Evolutionary conservation across 2,113 vertebrate species (phyloP), one percentile per base, ranked within the genome.

Genomic region (Leptosomus discolor): DNA sequence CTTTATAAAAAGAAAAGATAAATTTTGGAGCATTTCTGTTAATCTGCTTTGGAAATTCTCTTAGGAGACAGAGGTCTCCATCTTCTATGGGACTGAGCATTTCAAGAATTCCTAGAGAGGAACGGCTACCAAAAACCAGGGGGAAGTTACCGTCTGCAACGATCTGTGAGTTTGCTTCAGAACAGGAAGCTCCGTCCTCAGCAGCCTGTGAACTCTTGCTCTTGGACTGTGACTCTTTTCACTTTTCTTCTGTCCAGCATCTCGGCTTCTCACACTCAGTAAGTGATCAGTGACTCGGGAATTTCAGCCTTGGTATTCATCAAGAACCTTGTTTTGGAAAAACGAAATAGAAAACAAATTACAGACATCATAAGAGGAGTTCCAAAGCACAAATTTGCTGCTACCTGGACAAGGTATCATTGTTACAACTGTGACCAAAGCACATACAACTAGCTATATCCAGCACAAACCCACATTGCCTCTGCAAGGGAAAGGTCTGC

Each of bases 61-160:
- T 89, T 88, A 98, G 95, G 95, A 98, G 74, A 90, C 97, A 65
- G 85, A 97, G 26, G 73, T 97, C 37, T 95, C 89, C 53, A 56
- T 93, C 54, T 97, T 98, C 74, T 90, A 96, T 4, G 94, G 95
- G 54, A 97, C 93, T 32, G 34, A 76, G 95, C 96, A 73, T 98
- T 98, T 96, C 96, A 96, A 75, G 87, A 98, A 84, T 98, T 98
- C 67, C 85, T 97, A 63, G 94, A 97, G 43, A 93, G 48, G 75
- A 98, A 96, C 27, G 84, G 97, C 86, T 95, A 95, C 48, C 77
- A 90, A 87, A 97, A 96, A 58, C 95, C 97, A 5, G 67, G 46
- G 76, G 95, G 97, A 85, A 97, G 86, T 61, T 43, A 81, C 57
- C 1, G 0, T 32, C 48, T 34, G 18, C 8, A 21, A 22, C 0